Evolutionary conservation across 2,113 vertebrate species (phyloP).

Genomic region (Serilophus lunatus): DNA sequence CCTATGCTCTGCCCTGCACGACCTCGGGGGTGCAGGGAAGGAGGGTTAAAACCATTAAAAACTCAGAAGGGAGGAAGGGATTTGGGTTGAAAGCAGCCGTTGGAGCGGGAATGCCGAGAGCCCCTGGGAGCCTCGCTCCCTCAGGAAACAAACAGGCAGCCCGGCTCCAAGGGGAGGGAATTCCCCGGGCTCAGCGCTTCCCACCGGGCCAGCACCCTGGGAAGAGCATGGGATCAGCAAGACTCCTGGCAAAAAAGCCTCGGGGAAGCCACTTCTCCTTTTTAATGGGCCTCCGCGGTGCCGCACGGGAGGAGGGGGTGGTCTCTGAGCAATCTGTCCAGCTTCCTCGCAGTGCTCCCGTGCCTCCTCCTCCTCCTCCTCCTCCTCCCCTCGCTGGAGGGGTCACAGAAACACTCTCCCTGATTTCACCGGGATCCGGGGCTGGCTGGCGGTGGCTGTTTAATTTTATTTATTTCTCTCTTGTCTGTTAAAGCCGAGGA

Average conservation of each 20-base stretch:
- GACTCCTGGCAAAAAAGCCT: not conserved
- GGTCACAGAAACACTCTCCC: conserved; percentile 26
- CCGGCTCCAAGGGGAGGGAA: not conserved
- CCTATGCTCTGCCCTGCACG: not conserved
- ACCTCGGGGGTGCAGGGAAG: fast-evolving
- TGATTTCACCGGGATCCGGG: conserved; percentile 47
- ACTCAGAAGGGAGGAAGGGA: not conserved
- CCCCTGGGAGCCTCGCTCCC: not conserved
- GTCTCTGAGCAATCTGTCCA: not conserved
- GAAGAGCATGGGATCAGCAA: not conserved
- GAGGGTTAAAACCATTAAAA: conserved; percentile 3
- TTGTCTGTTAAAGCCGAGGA: conserved; percentile 59
- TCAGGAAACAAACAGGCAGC: not conserved
- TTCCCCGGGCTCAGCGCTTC: fast-evolving
- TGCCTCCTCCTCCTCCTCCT: not conserved
- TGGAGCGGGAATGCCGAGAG: not conserved
- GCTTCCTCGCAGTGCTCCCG: not conserved
- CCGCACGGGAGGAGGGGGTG: not conserved
- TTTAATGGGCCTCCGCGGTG: not conserved
- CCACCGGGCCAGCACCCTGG: not conserved
- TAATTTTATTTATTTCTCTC: conserved; percentile 74
- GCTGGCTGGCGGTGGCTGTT: conserved; percentile 16
- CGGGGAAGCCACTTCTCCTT: conserved; percentile 28
- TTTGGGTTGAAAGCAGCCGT: not conserved
- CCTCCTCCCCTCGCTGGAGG: conserved; percentile 19